Base-by-base conservation (phyloP, 2,888 invertebrate genomes). In the Eurytoma californica region DNA sequence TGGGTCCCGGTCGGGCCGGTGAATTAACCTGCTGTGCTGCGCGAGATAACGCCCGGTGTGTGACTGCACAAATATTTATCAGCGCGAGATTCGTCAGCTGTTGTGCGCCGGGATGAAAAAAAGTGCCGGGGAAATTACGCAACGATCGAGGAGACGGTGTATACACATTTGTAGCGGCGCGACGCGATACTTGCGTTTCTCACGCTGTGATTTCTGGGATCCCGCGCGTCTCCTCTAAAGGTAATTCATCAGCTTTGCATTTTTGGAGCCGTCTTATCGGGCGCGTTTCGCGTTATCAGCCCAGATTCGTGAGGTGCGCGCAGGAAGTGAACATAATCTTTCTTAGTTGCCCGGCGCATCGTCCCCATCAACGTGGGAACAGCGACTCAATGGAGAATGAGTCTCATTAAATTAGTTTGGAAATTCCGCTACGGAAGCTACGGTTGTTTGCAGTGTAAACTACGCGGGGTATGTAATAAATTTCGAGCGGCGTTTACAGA, bases 11-110 rank as follows among this genome's bases (percentile, higher is more conserved):
- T 7, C 49, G 58, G 39, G 55, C 63, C 73, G 75, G 78, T 80
- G 83, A 83, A 82, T 83, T 80, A 83, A 81, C 82, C 80, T 80
- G 67, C 78, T 78, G 78, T 65, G 57, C 28, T 57, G 47, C 20
- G 53, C 83, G 80, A 87, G 88, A 88, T 88, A 88, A 86, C 85
- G 39, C 51, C 53, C 70, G 67, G 82, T 83, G 82, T 83, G 84
- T 83, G 84, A 83, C 83, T 66, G 81, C 83, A 84, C 88, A 88
- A 88, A 88, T 88, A 88, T 88, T 88, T 88, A 88, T 85, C 84
- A 53, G 61, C n/a, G 47, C 57, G 12, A 28, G 24, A 69, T 30
- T 39, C 57, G 63, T 65, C 73, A 63, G 73, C 30, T 55, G 61
- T 63, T 63, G 28, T 57, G 72, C 63, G n/a, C 63, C 14, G 5